Evolutionary conservation across 1,140 invertebrate genomes (phyloP), one percentile per base, ranked within the genome.

Genomic region (Drosophila sechellia): DNA sequence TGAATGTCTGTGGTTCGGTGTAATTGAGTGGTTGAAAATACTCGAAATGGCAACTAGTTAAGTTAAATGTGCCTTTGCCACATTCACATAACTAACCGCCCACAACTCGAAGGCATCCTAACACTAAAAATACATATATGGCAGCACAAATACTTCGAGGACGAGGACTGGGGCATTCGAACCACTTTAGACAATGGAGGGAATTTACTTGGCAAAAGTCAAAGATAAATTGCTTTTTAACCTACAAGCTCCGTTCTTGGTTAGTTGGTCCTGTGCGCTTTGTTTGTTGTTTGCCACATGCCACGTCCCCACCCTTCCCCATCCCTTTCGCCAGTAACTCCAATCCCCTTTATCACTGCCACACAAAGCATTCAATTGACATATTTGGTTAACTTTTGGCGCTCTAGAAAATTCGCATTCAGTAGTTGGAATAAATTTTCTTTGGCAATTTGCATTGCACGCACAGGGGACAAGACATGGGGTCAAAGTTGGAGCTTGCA

Each of bases 151-250:
- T 27, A 45, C 11, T 31, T 31, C 31, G 31, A 43, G 42, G 11
- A 13, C 4, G 11, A 10, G 52, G 37, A 20, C 25, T 39, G 17
- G 54, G 52, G 60, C 63, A 70, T 68, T 78, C 31, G 79, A 75
- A 80, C 61, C 79, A 86, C 66, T 86, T 83, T 86, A 87, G 81
- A 86, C 83, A 86, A 86, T 83, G 75, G 81, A 79, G 70, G 59
- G 63, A 71, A 85, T 86, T 85, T 85, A 79, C 81, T 85, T 85
- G 65, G 68, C 61, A 43, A 89, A 87, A 86, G 83, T 89, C 84
- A 86, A 86, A 86, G 83, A 86, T 86, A 86, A 86, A 86, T 86
- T 86, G 83, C 83, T 77, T 86, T 86, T 86, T 86, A 86, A 86
- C 80, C 83, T 86, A 87, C 83, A 77, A 76, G 66, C 83, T 79